These are phyloP conservation scores for Tamias sibiricus DNA, from an alignment of 2,113 vertebrate species.

Conservation along the genomic window DNA sequence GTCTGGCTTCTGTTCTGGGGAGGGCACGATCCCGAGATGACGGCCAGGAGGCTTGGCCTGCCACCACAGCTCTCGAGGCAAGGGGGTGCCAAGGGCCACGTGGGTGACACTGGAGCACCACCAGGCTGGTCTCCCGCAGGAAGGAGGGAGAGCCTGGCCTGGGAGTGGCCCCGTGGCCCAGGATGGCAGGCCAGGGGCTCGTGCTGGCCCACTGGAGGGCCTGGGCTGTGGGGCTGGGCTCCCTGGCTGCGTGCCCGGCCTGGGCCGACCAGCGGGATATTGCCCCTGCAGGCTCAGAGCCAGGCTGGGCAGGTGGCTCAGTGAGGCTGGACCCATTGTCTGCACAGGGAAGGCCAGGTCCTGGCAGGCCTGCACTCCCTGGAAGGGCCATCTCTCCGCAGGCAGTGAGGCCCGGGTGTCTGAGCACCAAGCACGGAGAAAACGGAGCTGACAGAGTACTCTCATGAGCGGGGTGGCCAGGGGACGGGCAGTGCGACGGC, in stretches of 20 bases:
- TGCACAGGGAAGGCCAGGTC: not conserved
- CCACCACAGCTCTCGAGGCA: too few species aligned
- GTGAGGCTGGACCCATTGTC: not conserved
- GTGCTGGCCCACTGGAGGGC: not conserved
- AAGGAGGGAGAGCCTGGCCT: too few species aligned
- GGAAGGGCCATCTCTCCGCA: too few species aligned
- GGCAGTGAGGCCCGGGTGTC: not conserved
- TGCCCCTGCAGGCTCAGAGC: not conserved
- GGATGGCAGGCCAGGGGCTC: not conserved
- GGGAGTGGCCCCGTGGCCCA: too few species aligned
- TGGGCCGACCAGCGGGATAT: not conserved
- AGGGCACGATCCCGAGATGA: too few species aligned
- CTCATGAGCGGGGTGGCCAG: not conserved
- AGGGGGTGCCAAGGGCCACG: too few species aligned
- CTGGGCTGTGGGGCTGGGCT: not conserved
- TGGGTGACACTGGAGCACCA: too few species aligned
- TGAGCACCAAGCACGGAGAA: not conserved
- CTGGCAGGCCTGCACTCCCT: not conserved
- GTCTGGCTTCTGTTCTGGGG: too few species aligned
- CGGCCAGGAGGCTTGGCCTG: too few species aligned
- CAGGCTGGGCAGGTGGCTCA: not conserved
- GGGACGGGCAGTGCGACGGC: not conserved
- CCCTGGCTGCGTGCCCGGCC: too few species aligned
- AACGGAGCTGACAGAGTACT: not conserved
- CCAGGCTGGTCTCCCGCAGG: too few species aligned